Percentiles rank a stretch among this genome's conserved stretches.
phyloP scores from a whole-genome alignment of 2,888 invertebrate genomes.

The Laspeyria flexula region DNA sequence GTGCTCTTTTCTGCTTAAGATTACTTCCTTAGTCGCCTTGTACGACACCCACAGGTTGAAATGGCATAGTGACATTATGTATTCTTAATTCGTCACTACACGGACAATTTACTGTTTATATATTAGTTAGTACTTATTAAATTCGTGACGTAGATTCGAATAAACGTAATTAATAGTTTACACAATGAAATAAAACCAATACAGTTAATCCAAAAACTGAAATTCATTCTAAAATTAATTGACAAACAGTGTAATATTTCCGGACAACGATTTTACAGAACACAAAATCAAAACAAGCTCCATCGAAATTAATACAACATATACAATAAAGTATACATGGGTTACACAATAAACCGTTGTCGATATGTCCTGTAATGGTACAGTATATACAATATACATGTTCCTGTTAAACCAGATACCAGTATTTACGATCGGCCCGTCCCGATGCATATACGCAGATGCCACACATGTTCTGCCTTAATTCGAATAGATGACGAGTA shows the following conservation, averaged over 20 bases:
- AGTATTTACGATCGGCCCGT: constrained; percentile 76
- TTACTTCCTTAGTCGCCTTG: no score
- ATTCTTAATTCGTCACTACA: no score
- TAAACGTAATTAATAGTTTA: not conserved
- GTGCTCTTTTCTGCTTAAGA: no score
- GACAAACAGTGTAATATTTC: constrained; percentile 11
- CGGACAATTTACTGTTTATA: no score
- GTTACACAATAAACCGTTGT: constrained; percentile 65
- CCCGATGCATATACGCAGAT: constrained; percentile 77
- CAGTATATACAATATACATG: constrained; percentile 62
- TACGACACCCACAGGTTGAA: no score
- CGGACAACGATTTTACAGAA: constrained; percentile 26
- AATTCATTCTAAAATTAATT: constrained; percentile 18
- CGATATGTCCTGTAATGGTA: constrained; percentile 58
- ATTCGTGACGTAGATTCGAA: no score
- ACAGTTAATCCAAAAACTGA: not conserved
- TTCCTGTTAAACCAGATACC: constrained; percentile 75
- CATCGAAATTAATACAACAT: constrained; percentile 26
- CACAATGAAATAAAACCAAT: no score
- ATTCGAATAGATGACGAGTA: constrained; percentile 80
- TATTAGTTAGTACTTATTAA: no score
- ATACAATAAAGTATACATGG: constrained; percentile 46
- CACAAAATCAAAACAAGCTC: constrained; percentile 22
- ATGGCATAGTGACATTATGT: no score
- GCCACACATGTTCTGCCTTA: constrained; percentile 84